These are phyloP conservation scores for Magallana angulata DNA, from an alignment of 1,140 invertebrate genomes.

Conservation along the genomic window DNA sequence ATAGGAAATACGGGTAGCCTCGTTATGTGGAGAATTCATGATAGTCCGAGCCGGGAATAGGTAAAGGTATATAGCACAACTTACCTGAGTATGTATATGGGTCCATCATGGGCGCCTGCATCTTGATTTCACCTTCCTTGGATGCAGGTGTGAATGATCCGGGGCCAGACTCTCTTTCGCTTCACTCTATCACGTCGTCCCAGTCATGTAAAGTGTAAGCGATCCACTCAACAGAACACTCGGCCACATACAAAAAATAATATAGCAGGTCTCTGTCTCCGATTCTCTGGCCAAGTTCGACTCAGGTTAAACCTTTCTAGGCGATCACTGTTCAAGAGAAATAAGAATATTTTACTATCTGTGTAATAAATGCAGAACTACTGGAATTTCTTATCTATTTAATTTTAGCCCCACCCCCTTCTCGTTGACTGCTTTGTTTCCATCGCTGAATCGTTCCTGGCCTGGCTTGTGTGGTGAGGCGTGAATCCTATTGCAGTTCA, in stretches of 20 bases:
- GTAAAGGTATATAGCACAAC: constrained; percentile 22
- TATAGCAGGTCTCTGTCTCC: not conserved
- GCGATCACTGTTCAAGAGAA: constrained; percentile 43
- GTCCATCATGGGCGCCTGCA: constrained; percentile 46
- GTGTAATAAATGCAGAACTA: constrained; percentile 44
- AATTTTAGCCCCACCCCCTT: constrained; percentile 39
- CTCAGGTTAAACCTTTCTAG: constrained; percentile 19
- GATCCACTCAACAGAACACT: constrained; percentile 34
- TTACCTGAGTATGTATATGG: constrained; percentile 45
- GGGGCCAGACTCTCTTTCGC: not conserved
- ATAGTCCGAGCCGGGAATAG: not conserved
- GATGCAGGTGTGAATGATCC: constrained; percentile 18
- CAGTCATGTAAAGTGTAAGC: constrained; percentile 36
- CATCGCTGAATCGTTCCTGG: constrained; percentile 23
- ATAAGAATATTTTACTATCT: constrained; percentile 47
- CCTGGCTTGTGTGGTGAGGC: not conserved
- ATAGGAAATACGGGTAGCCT: constrained; percentile 23
- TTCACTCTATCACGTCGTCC: constrained; percentile 15
- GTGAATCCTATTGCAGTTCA: constrained; percentile 26
- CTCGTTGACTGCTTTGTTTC: constrained; percentile 29
- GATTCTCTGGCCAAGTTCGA: constrained; percentile 35
- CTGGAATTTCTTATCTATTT: constrained; percentile 48
- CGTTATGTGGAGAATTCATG: not conserved
- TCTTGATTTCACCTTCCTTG: constrained; percentile 11
- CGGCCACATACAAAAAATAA: constrained; percentile 24